A percentile compares a stretch with the other conserved stretches of the same genome.
Conservation (phyloP, 92 coral and sea anemone species). For the Chrysogorgia sp. region DNA sequence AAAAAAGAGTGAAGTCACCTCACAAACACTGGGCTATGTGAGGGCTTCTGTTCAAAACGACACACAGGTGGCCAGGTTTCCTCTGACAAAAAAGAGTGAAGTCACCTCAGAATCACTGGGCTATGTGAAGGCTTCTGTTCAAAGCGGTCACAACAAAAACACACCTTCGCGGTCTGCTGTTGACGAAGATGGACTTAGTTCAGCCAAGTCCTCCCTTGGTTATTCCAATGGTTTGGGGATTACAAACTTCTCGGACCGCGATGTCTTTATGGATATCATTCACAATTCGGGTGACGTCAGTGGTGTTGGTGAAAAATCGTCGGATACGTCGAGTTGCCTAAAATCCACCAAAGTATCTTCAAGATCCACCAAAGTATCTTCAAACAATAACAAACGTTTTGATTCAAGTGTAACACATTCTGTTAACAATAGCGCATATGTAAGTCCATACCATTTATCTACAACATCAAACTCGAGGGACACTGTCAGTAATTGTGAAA, state of each 20-base stretch:
- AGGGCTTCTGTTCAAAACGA: too few species aligned
- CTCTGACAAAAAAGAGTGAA: not conserved
- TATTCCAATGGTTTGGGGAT: not conserved
- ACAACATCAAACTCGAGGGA: too few species aligned
- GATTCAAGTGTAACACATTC: too few species aligned
- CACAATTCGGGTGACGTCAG: not conserved
- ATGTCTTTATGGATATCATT: not conserved
- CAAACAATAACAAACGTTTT: too few species aligned
- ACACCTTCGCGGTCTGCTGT: not conserved
- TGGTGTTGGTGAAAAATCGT: not conserved
- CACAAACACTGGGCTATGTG: too few species aligned
- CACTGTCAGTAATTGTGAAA: not conserved
- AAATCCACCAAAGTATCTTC: not conserved
- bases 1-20: too few species aligned
- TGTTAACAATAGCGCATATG: too few species aligned
- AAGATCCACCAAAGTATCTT: too few species aligned
- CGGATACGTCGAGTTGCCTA: not conserved
- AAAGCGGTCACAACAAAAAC: not conserved
- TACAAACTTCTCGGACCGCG: slow-evolving; percentile 2
- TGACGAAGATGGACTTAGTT: not conserved
- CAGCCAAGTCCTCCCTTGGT: not conserved
- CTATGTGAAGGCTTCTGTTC: not conserved
- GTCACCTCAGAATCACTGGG: not conserved
- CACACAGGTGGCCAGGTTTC: not conserved
- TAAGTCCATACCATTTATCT: too few species aligned